Evolutionary conservation across 2,888 invertebrate species (phyloP).

Genomic region (Ellobium chinense): DNA sequence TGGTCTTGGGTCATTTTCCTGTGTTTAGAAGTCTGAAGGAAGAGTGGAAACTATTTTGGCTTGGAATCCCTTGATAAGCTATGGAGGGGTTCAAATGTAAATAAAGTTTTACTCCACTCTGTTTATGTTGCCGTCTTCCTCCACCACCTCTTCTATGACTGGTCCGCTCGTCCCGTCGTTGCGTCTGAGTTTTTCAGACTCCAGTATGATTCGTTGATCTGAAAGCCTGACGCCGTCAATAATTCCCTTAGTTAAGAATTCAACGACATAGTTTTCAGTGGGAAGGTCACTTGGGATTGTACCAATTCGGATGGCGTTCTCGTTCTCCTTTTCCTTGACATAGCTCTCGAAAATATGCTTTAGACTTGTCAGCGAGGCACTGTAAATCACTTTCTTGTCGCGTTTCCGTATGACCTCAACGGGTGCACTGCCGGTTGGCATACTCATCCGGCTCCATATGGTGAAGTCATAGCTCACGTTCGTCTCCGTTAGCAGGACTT

Average conservation of each 20-base stretch:
- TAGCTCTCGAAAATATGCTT: constrained; percentile 45
- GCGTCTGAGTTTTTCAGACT: constrained; percentile 18
- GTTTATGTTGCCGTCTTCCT: not conserved
- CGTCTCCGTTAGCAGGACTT: constrained; percentile 43
- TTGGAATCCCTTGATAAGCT: no score
- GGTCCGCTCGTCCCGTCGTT: not conserved
- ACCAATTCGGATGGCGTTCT: not conserved
- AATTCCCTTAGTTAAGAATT: constrained; percentile 47
- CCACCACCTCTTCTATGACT: no score
- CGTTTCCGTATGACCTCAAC: constrained; percentile 33
- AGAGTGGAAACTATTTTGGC: no score
- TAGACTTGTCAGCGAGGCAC: constrained; percentile 37
- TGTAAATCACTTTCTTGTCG: constrained; percentile 18
- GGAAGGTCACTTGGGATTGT: not conserved
- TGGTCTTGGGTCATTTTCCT: no score
- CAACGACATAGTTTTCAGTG: constrained; percentile 33
- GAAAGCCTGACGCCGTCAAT: constrained; percentile 51
- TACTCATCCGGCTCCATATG: constrained; percentile 45
- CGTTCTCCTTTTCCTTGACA: not conserved
- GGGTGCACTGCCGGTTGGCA: constrained; percentile 47
- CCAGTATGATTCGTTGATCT: constrained; percentile 48
- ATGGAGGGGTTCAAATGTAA: not conserved
- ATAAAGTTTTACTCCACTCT: not conserved
- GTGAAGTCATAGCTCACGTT: constrained; percentile 48
- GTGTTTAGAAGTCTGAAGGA: no score